phyloP scores from a whole-genome alignment of 2,797 vertebrate species.

The Crenuchus spilurus region DNA sequence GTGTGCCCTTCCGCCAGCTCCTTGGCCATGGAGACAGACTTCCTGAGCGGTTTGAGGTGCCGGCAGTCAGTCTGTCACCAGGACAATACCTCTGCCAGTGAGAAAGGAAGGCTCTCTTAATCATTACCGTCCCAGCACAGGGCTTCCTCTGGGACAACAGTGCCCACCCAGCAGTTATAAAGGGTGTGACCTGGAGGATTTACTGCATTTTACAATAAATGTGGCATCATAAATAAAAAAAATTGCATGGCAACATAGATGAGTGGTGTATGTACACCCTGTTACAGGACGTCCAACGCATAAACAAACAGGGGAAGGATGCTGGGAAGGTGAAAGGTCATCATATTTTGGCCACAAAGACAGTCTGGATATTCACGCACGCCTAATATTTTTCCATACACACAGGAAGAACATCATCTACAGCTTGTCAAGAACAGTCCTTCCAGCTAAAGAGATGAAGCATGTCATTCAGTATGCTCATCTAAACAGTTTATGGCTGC shows the following conservation, averaged over 20 bases:
- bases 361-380: constrained; percentile 14
- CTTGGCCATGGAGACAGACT: constrained; percentile 61
- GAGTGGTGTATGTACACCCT: constrained; percentile 33
- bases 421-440: neutral
- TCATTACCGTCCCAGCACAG: constrained; percentile 69
- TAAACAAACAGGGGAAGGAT: constrained; percentile 80
- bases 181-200: constrained; percentile 61
- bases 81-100: constrained; percentile 66
- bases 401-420: neutral
- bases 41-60: constrained; percentile 70
- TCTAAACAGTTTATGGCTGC: neutral
- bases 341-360: constrained; percentile 53
- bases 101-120: constrained; percentile 78
- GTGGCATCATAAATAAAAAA: constrained; percentile 15
- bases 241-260: constrained; percentile 15
- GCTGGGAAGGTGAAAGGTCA: constrained; percentile 54
- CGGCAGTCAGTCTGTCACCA: constrained; percentile 75
- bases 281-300: constrained; percentile 43
- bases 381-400: constrained; percentile 31
- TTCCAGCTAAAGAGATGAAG: neutral
- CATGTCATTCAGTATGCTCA: neutral
- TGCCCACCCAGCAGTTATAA: constrained; percentile 54
- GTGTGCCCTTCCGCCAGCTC: constrained; percentile 42
- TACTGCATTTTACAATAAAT: constrained; percentile 58
- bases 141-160: constrained; percentile 66